A percentile compares a stretch with the other conserved stretches of the same genome.
Evolutionary conservation across 2,113 vertebrate species (phyloP).

Genomic region (Epinephelus moara): DNA sequence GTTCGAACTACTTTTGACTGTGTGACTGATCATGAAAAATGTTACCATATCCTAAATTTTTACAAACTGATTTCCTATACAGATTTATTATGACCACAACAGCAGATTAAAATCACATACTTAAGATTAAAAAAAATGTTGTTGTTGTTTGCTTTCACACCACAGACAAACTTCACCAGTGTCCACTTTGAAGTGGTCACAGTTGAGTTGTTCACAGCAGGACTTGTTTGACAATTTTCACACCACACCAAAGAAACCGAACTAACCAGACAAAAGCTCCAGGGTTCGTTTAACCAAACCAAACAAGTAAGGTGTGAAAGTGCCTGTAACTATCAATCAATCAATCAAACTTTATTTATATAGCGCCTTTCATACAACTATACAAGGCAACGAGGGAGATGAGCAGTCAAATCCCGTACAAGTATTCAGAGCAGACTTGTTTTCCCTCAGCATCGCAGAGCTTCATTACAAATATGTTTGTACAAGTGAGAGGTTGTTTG

Average conservation of each 20-base stretch:
- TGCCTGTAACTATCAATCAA: no score
- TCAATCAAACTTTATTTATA: no score
- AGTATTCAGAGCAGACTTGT: not conserved
- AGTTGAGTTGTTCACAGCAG: not conserved
- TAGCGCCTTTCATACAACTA: no score
- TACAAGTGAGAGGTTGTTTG: not conserved
- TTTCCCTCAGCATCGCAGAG: not conserved
- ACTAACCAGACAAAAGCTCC: no score
- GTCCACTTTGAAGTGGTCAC: not conserved
- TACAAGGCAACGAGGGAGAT: not conserved
- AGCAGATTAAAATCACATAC: not conserved
- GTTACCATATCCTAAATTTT: not conserved
- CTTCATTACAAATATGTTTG: slow-evolving; percentile 9
- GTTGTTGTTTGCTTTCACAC: not conserved
- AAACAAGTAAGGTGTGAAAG: not conserved
- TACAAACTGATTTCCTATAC: not conserved
- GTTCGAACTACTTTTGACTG: not conserved
- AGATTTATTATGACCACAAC: not conserved
- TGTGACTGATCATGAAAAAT: not conserved
- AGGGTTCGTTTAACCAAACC: not conserved
- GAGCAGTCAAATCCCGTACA: not conserved
- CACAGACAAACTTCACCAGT: not conserved
- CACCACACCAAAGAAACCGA: not conserved
- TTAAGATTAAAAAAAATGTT: not conserved
- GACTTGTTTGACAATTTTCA: not conserved